A percentile compares a stretch with the other conserved stretches of the same genome.
These are phyloP conservation scores for Manis javanica DNA, from an alignment of 2,797 vertebrate genomes.

Conservation along the genomic window DNA sequence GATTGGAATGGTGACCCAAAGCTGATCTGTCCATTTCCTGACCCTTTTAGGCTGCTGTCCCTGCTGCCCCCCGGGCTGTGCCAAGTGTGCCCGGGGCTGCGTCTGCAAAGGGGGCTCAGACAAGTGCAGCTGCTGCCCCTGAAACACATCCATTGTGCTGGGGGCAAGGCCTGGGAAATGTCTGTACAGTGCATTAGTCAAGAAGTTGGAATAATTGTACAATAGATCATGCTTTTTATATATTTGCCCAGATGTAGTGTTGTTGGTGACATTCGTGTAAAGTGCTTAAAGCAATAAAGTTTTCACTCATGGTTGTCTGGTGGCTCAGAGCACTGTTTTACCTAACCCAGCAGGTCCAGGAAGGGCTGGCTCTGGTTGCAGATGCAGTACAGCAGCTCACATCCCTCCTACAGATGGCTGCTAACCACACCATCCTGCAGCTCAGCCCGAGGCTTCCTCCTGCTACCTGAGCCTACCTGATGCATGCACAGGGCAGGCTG, in stretches of 20 bases:
- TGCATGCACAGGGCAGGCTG: not conserved
- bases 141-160: constrained; percentile 46
- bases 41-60: constrained; percentile 87
- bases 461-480: not conserved
- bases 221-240: constrained; percentile 81
- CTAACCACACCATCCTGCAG: not conserved
- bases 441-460: not conserved
- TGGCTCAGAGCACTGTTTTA: constrained; percentile 26
- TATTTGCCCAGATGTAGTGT: constrained; percentile 68
- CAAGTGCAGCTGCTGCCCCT: constrained; percentile 93
- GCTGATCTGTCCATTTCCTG: not conserved
- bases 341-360: not conserved
- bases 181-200: constrained; percentile 44
- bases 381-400: rapidly evolving
- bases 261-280: constrained; percentile 69
- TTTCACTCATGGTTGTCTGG: constrained; percentile 13
- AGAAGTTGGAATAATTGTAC: constrained; percentile 78
- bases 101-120: constrained; percentile 92
- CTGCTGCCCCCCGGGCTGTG: constrained; percentile 93
- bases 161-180: not conserved
- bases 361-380: not conserved
- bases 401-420: not conserved
- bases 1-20: not conserved
- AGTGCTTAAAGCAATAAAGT: constrained; percentile 83
- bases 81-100: constrained; percentile 95